A percentile compares a stretch with the other conserved stretches of the same genome.
These are phyloP conservation scores for Tipula lateralis DNA, from an alignment of 2,888 invertebrate genomes.

Conservation along the genomic window DNA sequence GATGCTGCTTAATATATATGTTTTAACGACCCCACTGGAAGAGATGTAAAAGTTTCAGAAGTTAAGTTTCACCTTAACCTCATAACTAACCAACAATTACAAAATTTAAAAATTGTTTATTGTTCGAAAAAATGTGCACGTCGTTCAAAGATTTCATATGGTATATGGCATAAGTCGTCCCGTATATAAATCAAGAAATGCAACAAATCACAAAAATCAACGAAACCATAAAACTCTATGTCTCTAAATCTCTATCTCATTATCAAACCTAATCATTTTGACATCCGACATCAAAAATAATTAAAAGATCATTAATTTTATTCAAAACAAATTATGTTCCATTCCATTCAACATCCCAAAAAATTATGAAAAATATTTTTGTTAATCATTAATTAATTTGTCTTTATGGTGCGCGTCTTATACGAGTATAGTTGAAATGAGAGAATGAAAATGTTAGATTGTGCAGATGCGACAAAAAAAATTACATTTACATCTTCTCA, in stretches of 20 bases:
- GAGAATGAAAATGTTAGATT: neutral
- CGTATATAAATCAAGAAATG: too few relatives aligned
- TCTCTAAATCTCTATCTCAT: neutral
- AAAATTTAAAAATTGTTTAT: too few relatives aligned
- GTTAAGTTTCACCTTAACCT: too few relatives aligned
- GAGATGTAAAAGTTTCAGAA: too few relatives aligned
- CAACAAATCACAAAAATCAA: neutral
- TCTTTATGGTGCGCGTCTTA: neutral
- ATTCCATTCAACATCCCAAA: conserved; percentile 19
- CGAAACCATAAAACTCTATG: neutral
- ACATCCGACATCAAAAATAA: conserved; percentile 24
- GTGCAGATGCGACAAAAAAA: neutral
- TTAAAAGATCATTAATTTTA: conserved; percentile 19
- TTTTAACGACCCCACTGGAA: too few relatives aligned
- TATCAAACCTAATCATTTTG: conserved; percentile 12
- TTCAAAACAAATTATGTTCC: conserved; percentile 24
- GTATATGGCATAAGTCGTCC: neutral
- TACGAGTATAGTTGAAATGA: neutral
- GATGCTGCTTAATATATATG: too few relatives aligned
- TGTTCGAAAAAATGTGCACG: too few relatives aligned
- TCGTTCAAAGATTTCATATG: too few relatives aligned
- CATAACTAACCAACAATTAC: too few relatives aligned
- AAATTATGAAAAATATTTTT: neutral
- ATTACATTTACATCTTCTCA: too few relatives aligned
- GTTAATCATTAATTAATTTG: conserved; percentile 19